Evolutionary conservation across 2,113 vertebrate genomes (phyloP).

Genomic region (Notiomystis cincta): DNA sequence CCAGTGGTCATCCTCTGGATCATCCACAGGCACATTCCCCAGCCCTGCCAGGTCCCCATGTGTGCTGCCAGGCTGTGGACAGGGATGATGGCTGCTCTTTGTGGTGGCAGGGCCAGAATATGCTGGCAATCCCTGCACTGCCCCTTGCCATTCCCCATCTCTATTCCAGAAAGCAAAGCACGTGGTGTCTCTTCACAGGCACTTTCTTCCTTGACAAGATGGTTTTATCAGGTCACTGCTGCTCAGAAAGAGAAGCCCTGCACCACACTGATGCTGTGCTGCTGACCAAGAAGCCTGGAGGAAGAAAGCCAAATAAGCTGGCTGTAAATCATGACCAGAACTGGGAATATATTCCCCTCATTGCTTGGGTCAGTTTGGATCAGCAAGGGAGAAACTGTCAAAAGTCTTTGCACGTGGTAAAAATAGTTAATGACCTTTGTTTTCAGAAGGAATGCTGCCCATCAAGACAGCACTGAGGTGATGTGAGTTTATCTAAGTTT

Average conservation of each 20-base stretch:
- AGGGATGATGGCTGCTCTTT: background rate
- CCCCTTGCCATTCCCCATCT: background rate
- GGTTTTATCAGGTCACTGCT: background rate
- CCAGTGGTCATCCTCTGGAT: no score
- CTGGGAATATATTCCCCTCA: background rate
- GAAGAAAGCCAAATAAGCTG: background rate
- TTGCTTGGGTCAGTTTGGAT: background rate
- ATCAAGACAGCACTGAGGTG: background rate
- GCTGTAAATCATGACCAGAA: background rate
- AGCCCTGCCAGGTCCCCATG: rapidly evolving
- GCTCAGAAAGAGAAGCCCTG: background rate
- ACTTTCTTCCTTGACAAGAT: background rate
- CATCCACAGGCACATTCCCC: background rate
- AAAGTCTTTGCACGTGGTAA: background rate
- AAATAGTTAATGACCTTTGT: background rate
- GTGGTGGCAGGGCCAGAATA: background rate
- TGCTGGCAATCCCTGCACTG: background rate
- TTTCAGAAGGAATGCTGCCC: background rate
- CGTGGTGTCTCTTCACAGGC: rapidly evolving
- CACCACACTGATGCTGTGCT: background rate
- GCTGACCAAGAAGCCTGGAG: background rate
- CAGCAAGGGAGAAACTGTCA: background rate
- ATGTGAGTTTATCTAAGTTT: background rate
- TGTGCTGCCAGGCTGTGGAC: background rate
- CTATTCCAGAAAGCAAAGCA: background rate